Evolutionary conservation across 2,797 vertebrate species (phyloP), one percentile per base, ranked within the genome.

Genomic region (Muscicapa striata): DNA sequence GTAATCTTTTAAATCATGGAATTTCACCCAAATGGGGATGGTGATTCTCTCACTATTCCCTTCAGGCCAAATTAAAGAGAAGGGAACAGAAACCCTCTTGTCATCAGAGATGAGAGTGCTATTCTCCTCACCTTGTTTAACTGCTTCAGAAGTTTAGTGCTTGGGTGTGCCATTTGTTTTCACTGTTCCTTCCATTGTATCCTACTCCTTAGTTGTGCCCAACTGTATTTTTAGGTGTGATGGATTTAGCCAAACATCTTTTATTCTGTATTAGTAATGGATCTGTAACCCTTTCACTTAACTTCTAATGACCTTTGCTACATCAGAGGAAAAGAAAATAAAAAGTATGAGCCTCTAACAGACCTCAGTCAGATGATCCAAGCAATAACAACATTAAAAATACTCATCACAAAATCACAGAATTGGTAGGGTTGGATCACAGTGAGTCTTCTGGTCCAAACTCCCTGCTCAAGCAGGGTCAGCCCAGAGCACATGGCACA

Each of bases 251-350:
- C 23, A 27, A 63, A 27, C 30, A 12, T 67, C 52, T 79, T 85
- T 86, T 81, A 77, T 94, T 84, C 77, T 70, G 27, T 40, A 82
- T 77, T 84, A 74, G 80, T 70, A 84, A 76, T n/a, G 49, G 57
- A 41, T n/a, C 38, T 9, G 9, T 61, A 90, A 70, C 45, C 49
- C 48, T 68, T 80, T 68, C 46, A 61, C n/a, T 87, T 80, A 58
- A 58, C 38, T 94, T 54, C 63, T 64, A 84, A 29, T 69, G 34
- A 83, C 19, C 34, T 92, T 85, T 23, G 13, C 29, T 84, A 86
- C 38, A 32, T 5, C 9, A 22, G 54, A 80, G 41, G 34, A 89
- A 76, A 73, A 14, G 43, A 43, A 82, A 90, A 73, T 18, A 62
- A 57, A 57, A 89, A 15, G 14, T 32, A 36, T 34, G 58, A 77